Conservation (phyloP, 2,797 vertebrate species). For the Petrocephalus schoutedeni region DNA sequence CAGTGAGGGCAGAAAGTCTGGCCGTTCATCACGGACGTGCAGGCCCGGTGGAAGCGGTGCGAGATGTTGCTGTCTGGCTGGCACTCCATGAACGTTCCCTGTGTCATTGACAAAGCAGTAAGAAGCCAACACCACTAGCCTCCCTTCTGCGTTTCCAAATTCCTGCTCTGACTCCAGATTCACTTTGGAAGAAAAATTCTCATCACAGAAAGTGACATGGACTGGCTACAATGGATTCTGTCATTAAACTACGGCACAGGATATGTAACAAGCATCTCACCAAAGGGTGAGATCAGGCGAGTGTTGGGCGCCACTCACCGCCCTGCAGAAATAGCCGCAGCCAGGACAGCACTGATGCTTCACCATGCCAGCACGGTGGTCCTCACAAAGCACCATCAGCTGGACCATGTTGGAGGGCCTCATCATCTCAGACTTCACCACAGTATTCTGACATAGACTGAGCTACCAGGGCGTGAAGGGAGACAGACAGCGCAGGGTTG, state of each 20-base stretch:
- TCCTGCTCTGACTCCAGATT: background rate
- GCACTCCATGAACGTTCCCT: constrained; percentile 96
- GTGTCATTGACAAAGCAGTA: constrained; percentile 17
- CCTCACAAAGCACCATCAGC: constrained; percentile 88
- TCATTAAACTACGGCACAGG: background rate
- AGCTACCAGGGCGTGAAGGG: constrained; percentile 60
- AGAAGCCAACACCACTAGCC: constrained; percentile 18
- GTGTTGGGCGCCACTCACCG: constrained; percentile 63
- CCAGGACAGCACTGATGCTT: constrained; percentile 97
- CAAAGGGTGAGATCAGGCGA: background rate
- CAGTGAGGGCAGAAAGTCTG: constrained; percentile 90
- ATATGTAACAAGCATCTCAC: background rate
- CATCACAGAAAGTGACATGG: background rate
- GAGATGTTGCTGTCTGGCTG: constrained; percentile 87
- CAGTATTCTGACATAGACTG: constrained; percentile 78
- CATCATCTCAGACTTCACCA: constrained; percentile 93
- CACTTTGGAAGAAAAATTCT: background rate
- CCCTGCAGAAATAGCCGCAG: constrained; percentile 89
- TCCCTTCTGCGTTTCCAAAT: background rate
- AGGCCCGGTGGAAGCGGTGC: constrained; percentile 87
- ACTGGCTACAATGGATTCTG: background rate
- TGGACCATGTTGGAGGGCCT: constrained; percentile 87
- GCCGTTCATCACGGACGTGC: constrained; percentile 79
- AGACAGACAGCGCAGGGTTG: background rate
- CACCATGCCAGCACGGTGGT: constrained; percentile 92